Conservation (phyloP, 2,797 vertebrate genomes). For the Lepus oiostolus region DNA sequence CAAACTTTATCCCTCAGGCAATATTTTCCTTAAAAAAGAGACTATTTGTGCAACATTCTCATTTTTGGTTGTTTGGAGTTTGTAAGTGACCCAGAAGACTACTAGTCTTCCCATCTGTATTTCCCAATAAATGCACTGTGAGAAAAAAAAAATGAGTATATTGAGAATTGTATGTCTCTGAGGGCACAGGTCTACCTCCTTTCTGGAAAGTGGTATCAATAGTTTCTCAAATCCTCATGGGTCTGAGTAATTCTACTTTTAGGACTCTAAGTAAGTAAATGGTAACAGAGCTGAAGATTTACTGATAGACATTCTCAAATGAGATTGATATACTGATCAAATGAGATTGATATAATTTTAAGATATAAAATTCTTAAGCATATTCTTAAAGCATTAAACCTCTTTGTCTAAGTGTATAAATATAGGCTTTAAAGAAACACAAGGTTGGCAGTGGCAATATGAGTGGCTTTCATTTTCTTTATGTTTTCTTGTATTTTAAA, state of each 20-base stretch:
- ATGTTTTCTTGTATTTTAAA: slow-evolving; percentile 32
- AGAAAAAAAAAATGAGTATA: slow-evolving; percentile 8
- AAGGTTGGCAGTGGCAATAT: not conserved
- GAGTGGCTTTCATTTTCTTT: not conserved
- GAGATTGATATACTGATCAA: not conserved
- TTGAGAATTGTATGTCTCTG: not conserved
- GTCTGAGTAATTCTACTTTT: slow-evolving; percentile 10
- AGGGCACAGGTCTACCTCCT: not conserved
- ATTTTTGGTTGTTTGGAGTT: slow-evolving; percentile 36
- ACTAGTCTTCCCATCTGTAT: not conserved
- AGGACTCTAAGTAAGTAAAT: not conserved
- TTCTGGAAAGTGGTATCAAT: not conserved
- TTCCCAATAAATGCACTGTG: slow-evolving; percentile 22
- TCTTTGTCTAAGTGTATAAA: not conserved
- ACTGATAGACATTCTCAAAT: not conserved
- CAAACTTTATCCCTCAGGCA: not conserved
- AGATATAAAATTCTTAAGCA: no score
- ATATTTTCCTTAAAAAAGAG: not conserved
- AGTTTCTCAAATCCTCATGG: not conserved
- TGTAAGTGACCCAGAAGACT: slow-evolving; percentile 31
- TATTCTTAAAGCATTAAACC: not conserved
- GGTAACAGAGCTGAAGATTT: slow-evolving; percentile 33
- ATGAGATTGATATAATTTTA: not conserved
- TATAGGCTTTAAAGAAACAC: not conserved
- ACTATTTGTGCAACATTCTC: not conserved